phyloP scores from a whole-genome alignment of 2,797 vertebrate genomes.

The Spheniscus humboldti region DNA sequence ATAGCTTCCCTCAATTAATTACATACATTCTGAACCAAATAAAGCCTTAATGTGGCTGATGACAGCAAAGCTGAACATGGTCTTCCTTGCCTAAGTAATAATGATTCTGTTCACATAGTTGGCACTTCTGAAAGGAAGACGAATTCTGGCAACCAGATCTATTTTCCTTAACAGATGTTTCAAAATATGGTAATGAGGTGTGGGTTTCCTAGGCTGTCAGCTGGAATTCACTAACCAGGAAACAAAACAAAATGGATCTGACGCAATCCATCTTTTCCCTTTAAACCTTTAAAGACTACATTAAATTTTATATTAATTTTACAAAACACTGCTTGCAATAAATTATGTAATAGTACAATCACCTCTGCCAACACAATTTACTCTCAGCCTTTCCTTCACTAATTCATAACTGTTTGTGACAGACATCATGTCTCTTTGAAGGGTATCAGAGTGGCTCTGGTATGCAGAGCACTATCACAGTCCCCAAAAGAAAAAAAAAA shows the following conservation, averaged over 20 bases:
- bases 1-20: conserved; percentile 5
- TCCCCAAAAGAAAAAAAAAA: background rate
- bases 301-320: conserved; percentile 33
- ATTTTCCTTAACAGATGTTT: conserved; percentile 51
- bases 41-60: background rate
- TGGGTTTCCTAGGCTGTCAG: conserved; percentile 51
- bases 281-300: conserved; percentile 19
- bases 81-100: background rate
- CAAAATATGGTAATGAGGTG: conserved; percentile 37
- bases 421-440: background rate
- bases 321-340: conserved; percentile 13
- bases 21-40: background rate
- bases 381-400: background rate
- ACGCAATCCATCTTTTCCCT: background rate
- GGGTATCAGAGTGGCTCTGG: background rate
- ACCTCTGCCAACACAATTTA: conserved; percentile 22
- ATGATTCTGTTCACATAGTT: background rate
- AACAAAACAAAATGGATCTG: conserved; percentile 23
- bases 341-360: background rate
- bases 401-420: background rate
- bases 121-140: conserved; percentile 18
- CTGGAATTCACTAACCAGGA: conserved; percentile 16
- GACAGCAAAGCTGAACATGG: background rate
- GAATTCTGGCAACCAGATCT: conserved; percentile 5
- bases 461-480: background rate